These are phyloP conservation scores for Sphaerophoria rueppellii DNA, from an alignment of 2,888 invertebrate genomes.

Conservation along the genomic window DNA sequence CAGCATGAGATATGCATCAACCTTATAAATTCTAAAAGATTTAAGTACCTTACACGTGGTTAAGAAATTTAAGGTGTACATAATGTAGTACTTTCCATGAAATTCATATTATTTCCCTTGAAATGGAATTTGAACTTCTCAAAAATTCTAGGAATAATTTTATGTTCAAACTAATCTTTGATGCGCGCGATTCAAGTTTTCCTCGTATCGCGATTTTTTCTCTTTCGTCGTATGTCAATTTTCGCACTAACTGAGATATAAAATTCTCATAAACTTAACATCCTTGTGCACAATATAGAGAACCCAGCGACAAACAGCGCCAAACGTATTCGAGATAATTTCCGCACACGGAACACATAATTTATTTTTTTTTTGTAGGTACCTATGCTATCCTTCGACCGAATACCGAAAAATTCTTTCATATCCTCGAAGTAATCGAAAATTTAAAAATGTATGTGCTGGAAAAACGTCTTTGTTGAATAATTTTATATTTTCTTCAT, in stretches of 20 bases:
- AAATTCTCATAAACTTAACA: neutral
- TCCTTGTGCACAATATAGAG: conserved; percentile 10
- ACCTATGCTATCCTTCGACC: neutral
- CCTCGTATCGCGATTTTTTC: conserved; percentile 11
- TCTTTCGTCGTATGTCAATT: neutral
- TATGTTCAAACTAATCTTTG: conserved; percentile 29
- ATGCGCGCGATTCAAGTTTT: conserved; percentile 21
- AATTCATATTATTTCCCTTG: neutral
- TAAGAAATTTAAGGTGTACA: too few species aligned
- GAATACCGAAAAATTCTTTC: conserved; percentile 18
- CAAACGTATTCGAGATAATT: conserved; percentile 61
- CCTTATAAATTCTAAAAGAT: too few species aligned
- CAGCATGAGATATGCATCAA: too few species aligned
- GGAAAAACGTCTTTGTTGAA: conserved; percentile 11
- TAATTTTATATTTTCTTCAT: conserved; percentile 3
- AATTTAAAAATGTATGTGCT: conserved; percentile 69
- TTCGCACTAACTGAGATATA: neutral
- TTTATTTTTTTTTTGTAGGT: neutral
- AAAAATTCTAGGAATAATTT: neutral
- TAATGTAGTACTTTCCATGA: neutral
- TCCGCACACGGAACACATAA: conserved; percentile 54
- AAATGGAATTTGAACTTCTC: neutral
- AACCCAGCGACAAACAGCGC: conserved; percentile 3
- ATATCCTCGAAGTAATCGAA: conserved; percentile 67
- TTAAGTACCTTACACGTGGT: too few species aligned